A percentile compares a stretch with the other conserved stretches of the same genome.
These are phyloP conservation scores for Urocolius indicus DNA, from an alignment of 2,113 vertebrate species.

Conservation along the genomic window DNA sequence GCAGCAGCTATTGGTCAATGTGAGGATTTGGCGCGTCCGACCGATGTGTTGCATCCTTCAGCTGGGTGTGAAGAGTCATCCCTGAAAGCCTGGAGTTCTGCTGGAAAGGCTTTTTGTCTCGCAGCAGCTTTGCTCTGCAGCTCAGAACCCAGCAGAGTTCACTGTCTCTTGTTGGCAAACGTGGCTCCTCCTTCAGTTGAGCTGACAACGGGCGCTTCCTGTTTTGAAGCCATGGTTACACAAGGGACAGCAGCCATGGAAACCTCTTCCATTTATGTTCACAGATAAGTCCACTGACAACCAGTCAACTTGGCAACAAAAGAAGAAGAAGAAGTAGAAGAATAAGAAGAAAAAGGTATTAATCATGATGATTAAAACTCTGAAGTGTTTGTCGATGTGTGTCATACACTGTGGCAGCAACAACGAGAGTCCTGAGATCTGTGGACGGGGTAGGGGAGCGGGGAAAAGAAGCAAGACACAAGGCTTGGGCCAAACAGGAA, in stretches of 20 bases:
- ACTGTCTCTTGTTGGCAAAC: slow-evolving; percentile 13
- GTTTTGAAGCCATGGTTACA: slow-evolving; percentile 65
- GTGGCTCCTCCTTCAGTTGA: neutral
- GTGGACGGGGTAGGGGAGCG: slow-evolving; percentile 67
- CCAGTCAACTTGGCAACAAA: slow-evolving; percentile 79
- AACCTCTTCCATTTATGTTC: slow-evolving; percentile 81
- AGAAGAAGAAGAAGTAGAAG: neutral
- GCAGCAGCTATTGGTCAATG: slow-evolving; percentile 97
- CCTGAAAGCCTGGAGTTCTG: slow-evolving; percentile 76
- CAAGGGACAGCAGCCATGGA: slow-evolving; percentile 71
- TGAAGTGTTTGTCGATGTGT: slow-evolving; percentile 52
- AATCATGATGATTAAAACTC: slow-evolving; percentile 61
- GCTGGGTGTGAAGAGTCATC: slow-evolving; percentile 72
- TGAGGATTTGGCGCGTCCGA: slow-evolving; percentile 83
- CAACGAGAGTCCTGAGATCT: slow-evolving; percentile 91
- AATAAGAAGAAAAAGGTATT: neutral
- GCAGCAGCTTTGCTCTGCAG: slow-evolving; percentile 33
- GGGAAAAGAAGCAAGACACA: slow-evolving; percentile 22
- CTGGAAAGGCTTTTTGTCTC: slow-evolving; percentile 36
- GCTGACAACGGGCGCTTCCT: slow-evolving; percentile 78
- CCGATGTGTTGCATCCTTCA: slow-evolving; percentile 79
- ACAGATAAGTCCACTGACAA: slow-evolving; percentile 83
- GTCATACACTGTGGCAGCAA: slow-evolving; percentile 79
- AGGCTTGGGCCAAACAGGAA: slow-evolving; percentile 31
- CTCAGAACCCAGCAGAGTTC: slow-evolving; percentile 49